Percentiles rank a stretch among this genome's conserved stretches.
Evolutionary conservation across 2,797 vertebrate species (phyloP).

Genomic region (Percopsis omiscomaycus): DNA sequence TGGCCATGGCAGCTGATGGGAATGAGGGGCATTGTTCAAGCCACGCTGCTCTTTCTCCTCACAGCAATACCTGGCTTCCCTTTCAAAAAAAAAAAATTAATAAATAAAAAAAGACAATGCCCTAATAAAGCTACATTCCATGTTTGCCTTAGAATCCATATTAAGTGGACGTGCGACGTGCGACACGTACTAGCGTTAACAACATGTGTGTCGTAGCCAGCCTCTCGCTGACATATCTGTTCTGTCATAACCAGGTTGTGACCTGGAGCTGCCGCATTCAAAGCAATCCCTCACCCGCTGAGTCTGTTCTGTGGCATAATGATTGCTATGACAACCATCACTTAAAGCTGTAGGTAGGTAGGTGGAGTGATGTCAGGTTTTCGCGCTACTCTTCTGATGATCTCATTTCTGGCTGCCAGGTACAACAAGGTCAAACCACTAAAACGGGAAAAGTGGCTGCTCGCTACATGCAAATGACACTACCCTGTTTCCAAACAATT

Average conservation of each 20-base stretch:
- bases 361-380: slow-evolving; percentile 76
- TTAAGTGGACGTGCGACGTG: slow-evolving; percentile 40
- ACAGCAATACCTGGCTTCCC: slow-evolving; percentile 67
- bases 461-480: slow-evolving; percentile 71
- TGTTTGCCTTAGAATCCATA: slow-evolving; percentile 49
- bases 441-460: slow-evolving; percentile 74
- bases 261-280: slow-evolving; percentile 75
- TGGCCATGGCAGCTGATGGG: slow-evolving; percentile 78
- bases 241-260: slow-evolving; percentile 76
- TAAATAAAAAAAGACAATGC: slow-evolving; percentile 48
- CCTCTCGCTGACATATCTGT: slow-evolving; percentile 57
- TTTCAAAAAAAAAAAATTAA: slow-evolving; percentile 39
- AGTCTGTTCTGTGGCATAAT: slow-evolving; percentile 76
- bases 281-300: slow-evolving; percentile 75
- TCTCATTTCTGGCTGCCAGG: slow-evolving; percentile 78
- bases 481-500: slow-evolving; percentile 70
- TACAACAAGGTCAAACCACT: slow-evolving; percentile 78
- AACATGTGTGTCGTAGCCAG: slow-evolving; percentile 52
- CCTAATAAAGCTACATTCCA: slow-evolving; percentile 42
- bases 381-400: slow-evolving; percentile 75
- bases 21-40: slow-evolving; percentile 76
- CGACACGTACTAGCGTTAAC: slow-evolving; percentile 57
- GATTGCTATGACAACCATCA: slow-evolving; percentile 84
- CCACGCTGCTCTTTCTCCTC: slow-evolving; percentile 59
- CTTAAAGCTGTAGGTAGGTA: slow-evolving; percentile 72